phyloP scores from a whole-genome alignment of 2,113 vertebrate genomes.

The Pangasianodon gigas region DNA sequence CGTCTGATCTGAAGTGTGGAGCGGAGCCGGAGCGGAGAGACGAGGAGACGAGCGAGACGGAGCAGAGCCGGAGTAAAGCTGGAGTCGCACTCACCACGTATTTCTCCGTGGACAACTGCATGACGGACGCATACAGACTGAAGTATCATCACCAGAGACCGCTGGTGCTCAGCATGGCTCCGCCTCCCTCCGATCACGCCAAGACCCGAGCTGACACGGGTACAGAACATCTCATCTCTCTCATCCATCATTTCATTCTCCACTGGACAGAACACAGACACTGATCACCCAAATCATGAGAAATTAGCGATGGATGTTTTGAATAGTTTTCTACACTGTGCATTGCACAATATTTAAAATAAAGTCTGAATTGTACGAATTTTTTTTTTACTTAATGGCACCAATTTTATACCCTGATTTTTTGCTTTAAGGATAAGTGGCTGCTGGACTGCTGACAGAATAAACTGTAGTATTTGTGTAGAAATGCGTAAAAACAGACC shows the following conservation, averaged over 20 bases:
- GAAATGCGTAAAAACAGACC: neutral
- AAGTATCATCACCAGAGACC: constrained; percentile 95
- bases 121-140: constrained; percentile 95
- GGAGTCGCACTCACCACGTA: constrained; percentile 89
- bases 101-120: constrained; percentile 95
- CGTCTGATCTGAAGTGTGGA: constrained; percentile 68
- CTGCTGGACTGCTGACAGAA: no score
- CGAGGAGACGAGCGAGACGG: constrained; percentile 63
- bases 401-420: no score
- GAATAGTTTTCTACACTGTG: neutral
- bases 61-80: constrained; percentile 61
- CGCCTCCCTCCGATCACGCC: constrained; percentile 47
- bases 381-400: no score
- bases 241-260: neutral
- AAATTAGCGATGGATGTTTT: neutral
- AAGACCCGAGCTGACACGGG: constrained; percentile 68
- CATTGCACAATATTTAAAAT: no score
- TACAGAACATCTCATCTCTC: neutral
- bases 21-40: constrained; percentile 71
- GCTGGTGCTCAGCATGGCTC: constrained; percentile 77
- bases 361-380: no score
- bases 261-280: neutral
- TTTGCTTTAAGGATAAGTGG: no score
- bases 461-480: neutral
- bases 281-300: neutral